phyloP scores from a whole-genome alignment of 92 coral and sea anemone species.

The Ricordea florida region DNA sequence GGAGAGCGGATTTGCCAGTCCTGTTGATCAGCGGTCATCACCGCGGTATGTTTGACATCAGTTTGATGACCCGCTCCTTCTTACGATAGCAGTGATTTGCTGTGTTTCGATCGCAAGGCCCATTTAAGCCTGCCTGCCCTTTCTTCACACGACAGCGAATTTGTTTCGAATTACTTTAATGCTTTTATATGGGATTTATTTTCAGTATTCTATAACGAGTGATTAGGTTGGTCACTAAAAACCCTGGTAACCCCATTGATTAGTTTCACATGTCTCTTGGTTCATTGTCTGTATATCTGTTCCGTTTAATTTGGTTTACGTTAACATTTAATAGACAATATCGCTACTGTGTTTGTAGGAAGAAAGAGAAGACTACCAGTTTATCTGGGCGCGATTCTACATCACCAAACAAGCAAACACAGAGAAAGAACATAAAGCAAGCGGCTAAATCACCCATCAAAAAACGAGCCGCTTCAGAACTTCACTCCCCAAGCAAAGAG shows the following conservation, averaged over 20 bases:
- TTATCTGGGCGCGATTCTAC: constrained; percentile 14
- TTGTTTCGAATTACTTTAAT: too few relatives aligned
- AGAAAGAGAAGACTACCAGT: constrained; percentile 29
- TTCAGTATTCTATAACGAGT: too few relatives aligned
- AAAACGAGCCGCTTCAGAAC: background rate
- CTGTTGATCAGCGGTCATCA: constrained; percentile 1
- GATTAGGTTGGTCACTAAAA: too few relatives aligned
- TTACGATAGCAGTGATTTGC: too few relatives aligned
- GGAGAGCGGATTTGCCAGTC: constrained; percentile 59
- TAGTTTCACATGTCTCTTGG: too few relatives aligned
- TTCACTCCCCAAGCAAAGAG: background rate
- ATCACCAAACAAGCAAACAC: background rate
- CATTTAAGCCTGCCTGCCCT: too few relatives aligned
- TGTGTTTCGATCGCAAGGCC: too few relatives aligned
- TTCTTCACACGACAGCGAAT: too few relatives aligned
- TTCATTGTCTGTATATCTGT: too few relatives aligned
- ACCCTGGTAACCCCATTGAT: too few relatives aligned
- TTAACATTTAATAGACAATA: background rate
- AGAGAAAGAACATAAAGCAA: background rate
- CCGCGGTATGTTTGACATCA: background rate
- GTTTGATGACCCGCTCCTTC: background rate
- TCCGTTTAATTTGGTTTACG: too few relatives aligned
- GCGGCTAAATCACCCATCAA: background rate
- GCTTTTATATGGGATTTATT: too few relatives aligned
- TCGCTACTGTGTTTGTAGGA: constrained; percentile 13